These are phyloP conservation scores for Graphium colonna DNA, from an alignment of 2,888 invertebrate genomes.

Conservation along the genomic window DNA sequence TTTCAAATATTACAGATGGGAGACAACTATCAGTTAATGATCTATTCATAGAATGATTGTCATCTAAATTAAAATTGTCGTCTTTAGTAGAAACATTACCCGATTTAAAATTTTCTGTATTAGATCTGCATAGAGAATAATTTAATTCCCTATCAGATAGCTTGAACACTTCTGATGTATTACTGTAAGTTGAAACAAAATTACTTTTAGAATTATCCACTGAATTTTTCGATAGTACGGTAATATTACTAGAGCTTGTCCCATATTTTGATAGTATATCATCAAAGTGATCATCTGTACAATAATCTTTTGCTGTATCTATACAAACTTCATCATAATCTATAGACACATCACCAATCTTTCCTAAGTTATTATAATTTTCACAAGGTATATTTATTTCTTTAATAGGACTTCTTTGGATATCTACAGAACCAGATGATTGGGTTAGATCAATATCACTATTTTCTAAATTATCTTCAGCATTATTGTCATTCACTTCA, in stretches of 20 bases:
- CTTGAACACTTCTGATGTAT: conserved; percentile 49
- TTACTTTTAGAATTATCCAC: conserved; percentile 23
- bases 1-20: conserved; percentile 38
- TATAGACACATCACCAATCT: conserved; percentile 52
- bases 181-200: conserved; percentile 36
- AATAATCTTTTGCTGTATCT: conserved; percentile 19
- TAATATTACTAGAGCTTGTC: neutral
- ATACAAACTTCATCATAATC: conserved; percentile 61
- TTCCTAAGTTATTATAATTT: conserved; percentile 41
- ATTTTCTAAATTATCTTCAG: too few relatives aligned
- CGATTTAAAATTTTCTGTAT: conserved; percentile 41
- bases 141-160: conserved; percentile 82
- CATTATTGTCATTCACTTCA: neutral
- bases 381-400: neutral
- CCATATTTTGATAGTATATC: neutral
- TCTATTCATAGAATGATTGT: conserved; percentile 20
- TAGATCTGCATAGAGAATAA: conserved; percentile 76
- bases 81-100: conserved; percentile 36
- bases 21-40: conserved; percentile 37
- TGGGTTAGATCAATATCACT: conserved; percentile 15
- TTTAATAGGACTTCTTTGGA: too few relatives aligned
- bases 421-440: too few relatives aligned
- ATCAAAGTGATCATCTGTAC: conserved; percentile 4
- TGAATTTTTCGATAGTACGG: conserved; percentile 21
- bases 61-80: conserved; percentile 8